Percentiles rank a stretch among this genome's conserved stretches.
These are phyloP conservation scores for Protomyctophum bolini DNA, from an alignment of 2,113 vertebrate species.

Conservation along the genomic window DNA sequence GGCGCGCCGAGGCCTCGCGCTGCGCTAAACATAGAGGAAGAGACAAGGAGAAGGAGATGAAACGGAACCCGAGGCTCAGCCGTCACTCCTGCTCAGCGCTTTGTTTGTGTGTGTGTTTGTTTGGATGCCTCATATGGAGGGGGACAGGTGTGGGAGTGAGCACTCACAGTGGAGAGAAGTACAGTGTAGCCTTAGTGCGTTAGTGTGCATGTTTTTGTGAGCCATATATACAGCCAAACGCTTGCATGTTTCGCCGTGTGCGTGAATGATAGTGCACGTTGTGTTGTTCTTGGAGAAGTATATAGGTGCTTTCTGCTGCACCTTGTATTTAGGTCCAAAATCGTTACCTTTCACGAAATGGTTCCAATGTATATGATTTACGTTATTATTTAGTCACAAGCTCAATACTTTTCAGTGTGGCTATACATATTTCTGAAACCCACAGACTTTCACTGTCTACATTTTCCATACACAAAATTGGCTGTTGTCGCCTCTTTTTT, in stretches of 20 bases:
- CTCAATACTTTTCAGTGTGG: too few relatives aligned
- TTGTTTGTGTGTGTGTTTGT: slow-evolving; percentile 59
- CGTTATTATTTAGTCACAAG: too few relatives aligned
- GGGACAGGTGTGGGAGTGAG: slow-evolving; percentile 46
- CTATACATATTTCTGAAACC: too few relatives aligned
- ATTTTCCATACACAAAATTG: too few relatives aligned
- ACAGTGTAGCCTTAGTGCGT: not conserved
- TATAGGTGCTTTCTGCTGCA: too few relatives aligned
- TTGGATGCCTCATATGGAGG: slow-evolving; percentile 53
- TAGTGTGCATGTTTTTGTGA: not conserved
- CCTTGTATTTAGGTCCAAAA: too few relatives aligned
- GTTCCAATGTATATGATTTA: too few relatives aligned
- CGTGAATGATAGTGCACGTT: not conserved
- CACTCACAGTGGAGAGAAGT: slow-evolving; percentile 31
- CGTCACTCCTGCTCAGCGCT: slow-evolving; percentile 59
- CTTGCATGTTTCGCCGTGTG: not conserved
- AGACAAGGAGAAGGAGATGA: slow-evolving; percentile 52
- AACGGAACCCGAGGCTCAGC: slow-evolving; percentile 54
- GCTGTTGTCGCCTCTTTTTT: too few relatives aligned
- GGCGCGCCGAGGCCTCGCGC: slow-evolving; percentile 44
- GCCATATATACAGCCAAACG: not conserved
- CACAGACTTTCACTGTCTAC: too few relatives aligned
- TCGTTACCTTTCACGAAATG: too few relatives aligned
- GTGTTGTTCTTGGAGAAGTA: not conserved
- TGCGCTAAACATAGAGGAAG: slow-evolving; percentile 46